A percentile compares a stretch with the other conserved stretches of the same genome.
Conservation (phyloP, 2,113 vertebrate genomes). For the Bostrychus sinensis region DNA sequence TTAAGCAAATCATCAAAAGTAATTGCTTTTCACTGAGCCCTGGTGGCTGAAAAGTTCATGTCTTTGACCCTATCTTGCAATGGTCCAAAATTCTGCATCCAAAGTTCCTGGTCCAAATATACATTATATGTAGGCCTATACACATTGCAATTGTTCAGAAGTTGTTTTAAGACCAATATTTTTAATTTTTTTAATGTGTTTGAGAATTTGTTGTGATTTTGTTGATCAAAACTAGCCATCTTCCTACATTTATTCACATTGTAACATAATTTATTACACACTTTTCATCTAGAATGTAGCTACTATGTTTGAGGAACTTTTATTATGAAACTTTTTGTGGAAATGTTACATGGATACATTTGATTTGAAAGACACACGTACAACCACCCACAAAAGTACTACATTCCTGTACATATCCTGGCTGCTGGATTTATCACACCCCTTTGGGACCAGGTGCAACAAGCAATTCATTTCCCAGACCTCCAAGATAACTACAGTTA, state of each 20-base stretch:
- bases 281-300: neutral
- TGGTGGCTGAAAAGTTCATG: too few species aligned
- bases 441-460: constrained; percentile 41
- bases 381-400: neutral
- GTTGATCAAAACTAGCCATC: too few species aligned
- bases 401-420: neutral
- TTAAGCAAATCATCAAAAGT: too few species aligned
- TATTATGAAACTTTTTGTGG: neutral
- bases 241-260: neutral
- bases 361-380: neutral
- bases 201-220: neutral
- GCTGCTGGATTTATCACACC: constrained; percentile 17
- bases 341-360: neutral
- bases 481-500: constrained; percentile 33
- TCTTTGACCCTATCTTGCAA: too few species aligned
- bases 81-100: too few species aligned
- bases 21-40: too few species aligned
- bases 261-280: neutral
- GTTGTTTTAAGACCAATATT: too few species aligned
- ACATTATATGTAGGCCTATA: too few species aligned
- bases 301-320: neutral
- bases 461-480: constrained; percentile 54
- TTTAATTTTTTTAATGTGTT: too few species aligned
- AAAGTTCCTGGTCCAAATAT: too few species aligned
- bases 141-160: too few species aligned